phyloP scores from a whole-genome alignment of 2,113 vertebrate species.

The Nothoprocta perdicaria region DNA sequence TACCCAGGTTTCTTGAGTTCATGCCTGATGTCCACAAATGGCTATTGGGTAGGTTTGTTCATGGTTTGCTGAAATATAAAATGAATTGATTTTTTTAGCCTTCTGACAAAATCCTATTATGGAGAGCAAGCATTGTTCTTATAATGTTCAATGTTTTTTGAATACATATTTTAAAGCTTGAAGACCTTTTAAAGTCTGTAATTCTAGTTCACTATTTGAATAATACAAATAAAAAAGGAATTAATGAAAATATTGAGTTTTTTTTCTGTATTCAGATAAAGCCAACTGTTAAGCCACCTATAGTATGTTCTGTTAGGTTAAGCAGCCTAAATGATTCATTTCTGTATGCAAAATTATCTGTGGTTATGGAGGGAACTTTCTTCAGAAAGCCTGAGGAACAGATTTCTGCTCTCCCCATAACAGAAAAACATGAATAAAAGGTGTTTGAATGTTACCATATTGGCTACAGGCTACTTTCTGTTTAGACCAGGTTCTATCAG shows the following conservation, averaged over 20 bases:
- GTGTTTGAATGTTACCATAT: background rate
- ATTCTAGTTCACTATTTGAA: background rate
- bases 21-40: background rate
- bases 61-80: background rate
- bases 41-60: background rate
- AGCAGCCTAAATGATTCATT: background rate
- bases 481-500: background rate
- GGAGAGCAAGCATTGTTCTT: background rate
- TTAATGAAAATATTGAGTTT: background rate
- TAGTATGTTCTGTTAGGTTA: background rate
- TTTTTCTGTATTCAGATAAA: background rate
- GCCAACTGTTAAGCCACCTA: background rate
- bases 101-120: background rate
- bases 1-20: background rate
- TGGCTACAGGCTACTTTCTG: background rate
- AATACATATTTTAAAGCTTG: background rate
- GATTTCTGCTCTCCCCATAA: background rate
- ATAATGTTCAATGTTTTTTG: background rate
- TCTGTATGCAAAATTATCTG: background rate
- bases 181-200: background rate
- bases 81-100: background rate
- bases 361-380: background rate
- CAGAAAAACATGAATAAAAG: background rate
- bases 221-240: background rate
- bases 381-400: background rate